Evolutionary conservation across 2,888 invertebrate species (phyloP).

Genomic region (Creontiades dilutus): DNA sequence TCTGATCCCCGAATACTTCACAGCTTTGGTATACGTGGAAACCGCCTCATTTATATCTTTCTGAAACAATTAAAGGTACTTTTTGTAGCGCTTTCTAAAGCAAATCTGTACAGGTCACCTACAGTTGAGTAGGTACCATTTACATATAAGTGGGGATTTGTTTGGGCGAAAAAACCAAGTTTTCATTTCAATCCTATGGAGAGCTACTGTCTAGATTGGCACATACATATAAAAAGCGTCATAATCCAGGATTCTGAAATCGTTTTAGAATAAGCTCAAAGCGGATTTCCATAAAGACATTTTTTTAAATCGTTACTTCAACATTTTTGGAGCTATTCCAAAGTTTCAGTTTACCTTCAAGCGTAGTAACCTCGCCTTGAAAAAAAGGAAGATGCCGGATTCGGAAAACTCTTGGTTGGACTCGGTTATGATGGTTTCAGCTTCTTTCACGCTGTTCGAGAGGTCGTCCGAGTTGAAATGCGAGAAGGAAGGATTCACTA

Average conservation of each 20-base stretch:
- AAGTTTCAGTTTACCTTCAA: slow-evolving; percentile 81
- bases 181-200: too few species aligned
- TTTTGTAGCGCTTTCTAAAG: background rate
- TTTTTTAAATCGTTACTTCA: too few species aligned
- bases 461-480: slow-evolving; percentile 82
- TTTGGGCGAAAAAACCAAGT: too few species aligned
- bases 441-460: slow-evolving; percentile 81
- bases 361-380: slow-evolving; percentile 83
- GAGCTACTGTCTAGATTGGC: too few species aligned
- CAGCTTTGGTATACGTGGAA: slow-evolving; percentile 81
- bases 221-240: too few species aligned
- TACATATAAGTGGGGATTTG: too few species aligned
- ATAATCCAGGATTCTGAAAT: too few species aligned
- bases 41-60: slow-evolving; percentile 82
- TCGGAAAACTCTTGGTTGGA: slow-evolving; percentile 81
- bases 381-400: slow-evolving; percentile 85
- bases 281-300: too few species aligned
- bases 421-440: slow-evolving; percentile 81
- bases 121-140: too few species aligned
- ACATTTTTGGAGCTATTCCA: too few species aligned
- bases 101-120: too few species aligned
- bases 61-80: slow-evolving; percentile 78
- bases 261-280: too few species aligned
- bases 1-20: slow-evolving; percentile 82
- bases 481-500: slow-evolving; percentile 84